These are phyloP conservation scores for Alentia gelatinosa DNA, from an alignment of 2,888 invertebrate species.

Conservation along the genomic window DNA sequence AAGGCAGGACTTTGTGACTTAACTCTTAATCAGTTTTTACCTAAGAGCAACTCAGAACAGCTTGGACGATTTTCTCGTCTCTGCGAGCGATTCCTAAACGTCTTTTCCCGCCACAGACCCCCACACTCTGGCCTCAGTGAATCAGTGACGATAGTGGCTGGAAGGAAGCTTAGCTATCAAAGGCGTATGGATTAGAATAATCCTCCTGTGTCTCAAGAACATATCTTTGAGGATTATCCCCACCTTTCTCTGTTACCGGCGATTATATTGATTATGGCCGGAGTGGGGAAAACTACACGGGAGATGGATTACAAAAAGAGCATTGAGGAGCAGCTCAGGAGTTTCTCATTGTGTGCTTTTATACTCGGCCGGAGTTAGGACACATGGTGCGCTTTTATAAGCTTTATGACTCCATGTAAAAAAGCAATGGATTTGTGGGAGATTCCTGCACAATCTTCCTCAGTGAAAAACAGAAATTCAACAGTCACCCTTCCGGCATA, in stretches of 20 bases:
- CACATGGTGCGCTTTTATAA: too few species aligned
- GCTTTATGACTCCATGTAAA: too few species aligned
- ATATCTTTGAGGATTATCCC: conserved; percentile 23
- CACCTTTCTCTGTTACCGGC: neutral
- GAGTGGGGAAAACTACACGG: neutral
- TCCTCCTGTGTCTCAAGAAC: neutral
- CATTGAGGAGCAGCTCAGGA: neutral
- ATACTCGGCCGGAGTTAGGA: too few species aligned
- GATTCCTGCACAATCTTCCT: too few species aligned
- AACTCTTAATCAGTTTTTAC: neutral
- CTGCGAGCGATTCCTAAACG: neutral
- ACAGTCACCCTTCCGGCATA: neutral
- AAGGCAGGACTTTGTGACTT: neutral
- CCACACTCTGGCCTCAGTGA: neutral
- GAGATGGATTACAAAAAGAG: neutral
- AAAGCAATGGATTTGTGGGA: too few species aligned
- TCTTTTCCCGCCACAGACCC: neutral
- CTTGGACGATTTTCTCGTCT: too few species aligned
- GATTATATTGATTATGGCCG: neutral
- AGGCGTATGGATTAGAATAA: neutral
- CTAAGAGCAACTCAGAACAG: neutral
- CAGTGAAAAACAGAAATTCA: neutral
- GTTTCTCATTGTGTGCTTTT: too few species aligned
- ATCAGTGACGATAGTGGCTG: neutral
- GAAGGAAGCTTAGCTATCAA: neutral